Conservation (phyloP, 2,888 invertebrate genomes). For the Mayetiola destructor region DNA sequence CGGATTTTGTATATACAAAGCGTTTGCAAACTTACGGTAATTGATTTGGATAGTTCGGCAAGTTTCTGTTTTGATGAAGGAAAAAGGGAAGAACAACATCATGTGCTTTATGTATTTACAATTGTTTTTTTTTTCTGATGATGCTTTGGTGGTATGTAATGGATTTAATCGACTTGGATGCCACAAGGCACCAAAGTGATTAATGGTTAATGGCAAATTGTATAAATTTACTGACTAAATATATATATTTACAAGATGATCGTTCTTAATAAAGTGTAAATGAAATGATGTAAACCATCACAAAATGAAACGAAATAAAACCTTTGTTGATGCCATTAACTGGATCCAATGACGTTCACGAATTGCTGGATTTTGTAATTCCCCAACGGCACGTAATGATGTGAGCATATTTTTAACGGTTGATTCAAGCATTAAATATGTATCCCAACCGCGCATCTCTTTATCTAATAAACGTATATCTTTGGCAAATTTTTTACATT, state of each 20-base stretch:
- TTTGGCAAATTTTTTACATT: slow-evolving; percentile 95
- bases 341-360: slow-evolving; percentile 94
- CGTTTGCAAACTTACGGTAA: slow-evolving; percentile 49
- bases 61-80: too few species aligned
- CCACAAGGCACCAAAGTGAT: too few species aligned
- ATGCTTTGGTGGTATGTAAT: too few species aligned
- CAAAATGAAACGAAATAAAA: slow-evolving; percentile 29
- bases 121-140: too few species aligned
- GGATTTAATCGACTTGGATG: too few species aligned
- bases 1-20: slow-evolving; percentile 15
- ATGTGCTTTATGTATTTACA: too few species aligned
- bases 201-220: too few species aligned
- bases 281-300: too few species aligned
- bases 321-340: slow-evolving; percentile 91
- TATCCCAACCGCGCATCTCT: slow-evolving; percentile 91
- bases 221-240: too few species aligned
- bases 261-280: too few species aligned
- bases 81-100: too few species aligned
- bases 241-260: too few species aligned
- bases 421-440: slow-evolving; percentile 73
- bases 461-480: slow-evolving; percentile 84
- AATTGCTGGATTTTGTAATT: slow-evolving; percentile 91
- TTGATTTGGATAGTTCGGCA: slow-evolving; percentile 64
- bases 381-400: slow-evolving; percentile 84
- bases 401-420: slow-evolving; percentile 94